Percentiles rank a stretch among this genome's conserved stretches.
Evolutionary conservation across 2,797 vertebrate genomes (phyloP).

Genomic region (Amblyraja radiata): DNA sequence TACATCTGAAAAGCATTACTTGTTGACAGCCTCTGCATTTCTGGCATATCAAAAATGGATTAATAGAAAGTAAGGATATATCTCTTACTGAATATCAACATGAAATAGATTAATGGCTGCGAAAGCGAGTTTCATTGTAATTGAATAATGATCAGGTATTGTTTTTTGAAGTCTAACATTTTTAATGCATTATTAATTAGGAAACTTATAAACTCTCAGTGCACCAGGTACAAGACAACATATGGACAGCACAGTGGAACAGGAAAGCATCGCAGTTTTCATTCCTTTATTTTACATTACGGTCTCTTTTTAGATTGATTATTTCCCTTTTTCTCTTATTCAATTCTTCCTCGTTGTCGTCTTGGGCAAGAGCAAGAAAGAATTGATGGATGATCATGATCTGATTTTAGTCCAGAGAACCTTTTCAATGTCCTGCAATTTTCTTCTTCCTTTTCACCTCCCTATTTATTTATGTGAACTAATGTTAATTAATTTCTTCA

Average conservation of each 20-base stretch:
- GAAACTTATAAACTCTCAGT: not conserved
- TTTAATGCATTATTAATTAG: not conserved
- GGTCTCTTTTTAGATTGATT: not conserved
- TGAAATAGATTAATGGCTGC: not conserved
- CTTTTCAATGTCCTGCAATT: not conserved
- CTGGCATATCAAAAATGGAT: not conserved
- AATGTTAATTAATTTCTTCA: not conserved
- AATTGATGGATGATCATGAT: not conserved
- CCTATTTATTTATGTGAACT: not conserved
- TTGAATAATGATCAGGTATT: not conserved
- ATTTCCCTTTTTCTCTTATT: not conserved
- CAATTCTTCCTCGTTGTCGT: not conserved
- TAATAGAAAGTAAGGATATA: not conserved
- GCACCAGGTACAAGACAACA: not conserved
- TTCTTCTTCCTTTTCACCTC: not conserved
- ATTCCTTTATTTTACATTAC: not conserved
- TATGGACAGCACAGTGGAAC: not conserved
- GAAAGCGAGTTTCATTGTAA: not conserved
- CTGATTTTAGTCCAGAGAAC: not conserved
- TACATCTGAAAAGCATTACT: slow-evolving; percentile 13
- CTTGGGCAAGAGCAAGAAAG: not conserved
- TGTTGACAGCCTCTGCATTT: not conserved
- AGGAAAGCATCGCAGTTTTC: not conserved
- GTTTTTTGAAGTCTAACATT: not conserved
- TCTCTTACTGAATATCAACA: not conserved